phyloP scores from a whole-genome alignment of 30 jellyfish, hydroid and myxozoan genomes.

The Catostylus mosaicus region DNA sequence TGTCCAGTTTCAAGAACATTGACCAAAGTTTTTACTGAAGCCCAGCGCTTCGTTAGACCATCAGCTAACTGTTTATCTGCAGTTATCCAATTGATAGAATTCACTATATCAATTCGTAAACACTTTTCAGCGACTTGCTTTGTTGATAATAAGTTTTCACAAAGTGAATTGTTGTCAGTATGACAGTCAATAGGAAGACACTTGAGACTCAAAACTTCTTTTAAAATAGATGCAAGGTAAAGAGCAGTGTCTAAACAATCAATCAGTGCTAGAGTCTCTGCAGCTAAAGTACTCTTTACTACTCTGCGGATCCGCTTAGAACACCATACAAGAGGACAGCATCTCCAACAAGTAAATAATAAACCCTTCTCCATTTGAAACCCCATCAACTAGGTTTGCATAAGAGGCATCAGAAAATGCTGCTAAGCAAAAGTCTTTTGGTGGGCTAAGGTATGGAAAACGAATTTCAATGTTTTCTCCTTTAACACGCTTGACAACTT shows the following conservation, averaged over 20 bases:
- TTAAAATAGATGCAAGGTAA: neutral
- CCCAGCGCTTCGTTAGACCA: constrained; percentile 1
- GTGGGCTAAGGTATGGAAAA: constrained; percentile 32
- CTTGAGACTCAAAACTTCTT: neutral
- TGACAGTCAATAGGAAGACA: constrained; percentile 1
- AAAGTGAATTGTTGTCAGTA: neutral
- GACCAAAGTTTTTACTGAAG: neutral
- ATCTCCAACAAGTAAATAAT: constrained; percentile 5
- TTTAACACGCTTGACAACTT: constrained; percentile 14
- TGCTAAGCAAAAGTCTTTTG: constrained; percentile 31
- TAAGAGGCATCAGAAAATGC: constrained; percentile 49
- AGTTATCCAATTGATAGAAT: neutral
- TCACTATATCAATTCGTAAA: neutral
- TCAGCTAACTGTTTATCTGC: constrained; percentile 14
- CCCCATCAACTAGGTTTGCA: constrained; percentile 37
- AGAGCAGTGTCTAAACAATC: constrained; percentile 26
- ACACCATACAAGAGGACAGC: constrained; percentile 24
- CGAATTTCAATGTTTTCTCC: constrained; percentile 4
- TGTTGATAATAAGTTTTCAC: constrained; percentile 18
- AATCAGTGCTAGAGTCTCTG: constrained; percentile 18
- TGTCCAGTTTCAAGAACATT: neutral
- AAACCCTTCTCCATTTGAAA: constrained; percentile 25
- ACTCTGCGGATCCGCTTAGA: constrained; percentile 24
- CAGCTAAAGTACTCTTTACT: constrained; percentile 34
- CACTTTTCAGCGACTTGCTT: constrained; percentile 26